These are phyloP conservation scores for Tetranychus cinnabarinus DNA, from an alignment of 1,140 invertebrate genomes.

Conservation along the genomic window DNA sequence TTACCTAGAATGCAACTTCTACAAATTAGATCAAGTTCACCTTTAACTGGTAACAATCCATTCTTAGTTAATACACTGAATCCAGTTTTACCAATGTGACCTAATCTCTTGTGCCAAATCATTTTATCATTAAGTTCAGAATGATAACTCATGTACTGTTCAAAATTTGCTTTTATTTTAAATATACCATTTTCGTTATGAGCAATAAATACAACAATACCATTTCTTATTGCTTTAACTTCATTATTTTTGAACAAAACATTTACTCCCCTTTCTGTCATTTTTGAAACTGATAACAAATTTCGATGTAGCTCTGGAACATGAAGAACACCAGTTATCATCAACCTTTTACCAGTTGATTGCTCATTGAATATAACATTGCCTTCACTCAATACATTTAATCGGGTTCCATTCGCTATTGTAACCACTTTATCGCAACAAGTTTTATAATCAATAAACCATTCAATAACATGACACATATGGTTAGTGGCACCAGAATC, in stretches of 20 bases:
- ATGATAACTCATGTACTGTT: background rate
- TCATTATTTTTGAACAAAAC: background rate
- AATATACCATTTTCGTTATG: background rate
- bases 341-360: background rate
- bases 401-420: background rate
- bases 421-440: background rate
- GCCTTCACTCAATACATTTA: background rate
- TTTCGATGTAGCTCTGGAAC: background rate
- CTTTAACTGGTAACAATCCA: background rate
- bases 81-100: background rate
- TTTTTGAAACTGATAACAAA: background rate
- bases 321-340: background rate
- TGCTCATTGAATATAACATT: background rate
- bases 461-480: background rate
- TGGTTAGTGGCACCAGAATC: background rate
- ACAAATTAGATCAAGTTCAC: no score
- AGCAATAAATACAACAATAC: background rate
- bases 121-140: background rate
- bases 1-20: background rate
- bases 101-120: conserved; percentile 4
- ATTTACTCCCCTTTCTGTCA: background rate
- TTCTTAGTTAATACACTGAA: background rate
- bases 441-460: background rate
- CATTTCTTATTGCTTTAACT: background rate
- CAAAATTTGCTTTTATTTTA: background rate